Percentiles rank a stretch among this genome's conserved stretches.
These are phyloP conservation scores for Drosophila ironensis DNA, from an alignment of 1,140 invertebrate genomes.

Conservation along the genomic window DNA sequence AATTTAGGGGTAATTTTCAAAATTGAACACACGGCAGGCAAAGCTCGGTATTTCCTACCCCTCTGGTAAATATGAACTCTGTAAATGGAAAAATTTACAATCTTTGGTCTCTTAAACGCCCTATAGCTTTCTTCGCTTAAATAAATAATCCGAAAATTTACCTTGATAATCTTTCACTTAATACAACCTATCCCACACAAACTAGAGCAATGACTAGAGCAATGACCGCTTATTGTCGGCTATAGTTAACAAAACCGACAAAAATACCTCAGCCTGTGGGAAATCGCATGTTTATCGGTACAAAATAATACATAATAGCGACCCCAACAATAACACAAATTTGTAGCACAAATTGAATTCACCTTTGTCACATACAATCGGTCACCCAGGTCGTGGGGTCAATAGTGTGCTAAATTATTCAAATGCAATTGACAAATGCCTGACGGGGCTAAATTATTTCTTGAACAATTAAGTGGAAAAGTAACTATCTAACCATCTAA, in stretches of 20 bases:
- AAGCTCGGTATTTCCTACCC: too few species aligned
- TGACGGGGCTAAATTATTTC: conserved; percentile 18
- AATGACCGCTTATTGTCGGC: conserved; percentile 22
- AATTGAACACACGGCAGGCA: conserved; percentile 38
- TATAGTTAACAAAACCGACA: conserved; percentile 6
- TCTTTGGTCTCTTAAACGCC: too few species aligned
- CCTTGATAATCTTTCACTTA: conserved; percentile 27
- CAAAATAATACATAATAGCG: conserved; percentile 17
- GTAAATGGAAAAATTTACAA: too few species aligned
- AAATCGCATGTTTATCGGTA: conserved; percentile 13
- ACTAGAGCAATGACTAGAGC: conserved; percentile 27
- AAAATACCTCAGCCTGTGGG: conserved; percentile 9
- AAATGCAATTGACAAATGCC: conserved; percentile 23
- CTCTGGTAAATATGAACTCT: too few species aligned
- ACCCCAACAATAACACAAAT: conserved; percentile 6
- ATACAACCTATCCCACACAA: conserved; percentile 12
- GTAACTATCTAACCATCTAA: conserved; percentile 33
- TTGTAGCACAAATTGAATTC: conserved; percentile 54
- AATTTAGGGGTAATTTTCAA: conserved; percentile 73
- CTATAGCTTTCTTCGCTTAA: too few species aligned
- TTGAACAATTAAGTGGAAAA: conserved; percentile 37
- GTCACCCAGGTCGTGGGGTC: conserved; percentile 11
- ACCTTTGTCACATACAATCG: conserved; percentile 33
- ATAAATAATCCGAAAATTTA: too few species aligned
- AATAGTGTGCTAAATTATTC: conserved; percentile 54